A percentile compares a stretch with the other conserved stretches of the same genome.
Evolutionary conservation across 2,113 vertebrate genomes (phyloP).

Genomic region (Cyphomyrus discorhynchus): DNA sequence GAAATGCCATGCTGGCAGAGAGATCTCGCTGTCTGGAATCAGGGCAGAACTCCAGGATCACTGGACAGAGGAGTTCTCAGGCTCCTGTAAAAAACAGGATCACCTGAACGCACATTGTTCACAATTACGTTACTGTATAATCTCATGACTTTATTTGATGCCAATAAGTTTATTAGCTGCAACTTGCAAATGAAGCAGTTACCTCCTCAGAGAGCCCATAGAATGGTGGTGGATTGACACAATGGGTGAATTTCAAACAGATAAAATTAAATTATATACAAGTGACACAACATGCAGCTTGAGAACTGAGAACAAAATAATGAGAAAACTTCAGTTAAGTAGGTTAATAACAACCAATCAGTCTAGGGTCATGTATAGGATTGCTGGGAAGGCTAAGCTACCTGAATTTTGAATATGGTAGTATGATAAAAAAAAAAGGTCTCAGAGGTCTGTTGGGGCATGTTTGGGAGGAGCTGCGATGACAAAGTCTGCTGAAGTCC

Average conservation of each 20-base stretch:
- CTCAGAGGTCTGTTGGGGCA: neutral
- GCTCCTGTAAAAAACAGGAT: neutral
- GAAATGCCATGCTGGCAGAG: neutral
- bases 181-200: neutral
- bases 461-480: neutral
- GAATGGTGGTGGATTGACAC: neutral
- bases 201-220: neutral
- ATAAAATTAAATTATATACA: neutral
- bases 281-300: neutral
- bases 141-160: neutral
- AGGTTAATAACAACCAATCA: neutral
- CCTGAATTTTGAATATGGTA: neutral
- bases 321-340: neutral
- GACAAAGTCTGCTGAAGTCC: neutral
- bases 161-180: neutral
- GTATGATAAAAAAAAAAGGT: neutral
- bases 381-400: neutral
- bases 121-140: neutral
- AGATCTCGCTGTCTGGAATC: neutral
- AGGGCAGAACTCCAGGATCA: neutral
- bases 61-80: neutral
- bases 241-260: neutral
- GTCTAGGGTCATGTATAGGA: neutral
- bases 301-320: neutral
- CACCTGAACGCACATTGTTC: neutral